Conservation (phyloP, 53 echinoderm and acorn worm species). For the Paracentrotus lividus region DNA sequence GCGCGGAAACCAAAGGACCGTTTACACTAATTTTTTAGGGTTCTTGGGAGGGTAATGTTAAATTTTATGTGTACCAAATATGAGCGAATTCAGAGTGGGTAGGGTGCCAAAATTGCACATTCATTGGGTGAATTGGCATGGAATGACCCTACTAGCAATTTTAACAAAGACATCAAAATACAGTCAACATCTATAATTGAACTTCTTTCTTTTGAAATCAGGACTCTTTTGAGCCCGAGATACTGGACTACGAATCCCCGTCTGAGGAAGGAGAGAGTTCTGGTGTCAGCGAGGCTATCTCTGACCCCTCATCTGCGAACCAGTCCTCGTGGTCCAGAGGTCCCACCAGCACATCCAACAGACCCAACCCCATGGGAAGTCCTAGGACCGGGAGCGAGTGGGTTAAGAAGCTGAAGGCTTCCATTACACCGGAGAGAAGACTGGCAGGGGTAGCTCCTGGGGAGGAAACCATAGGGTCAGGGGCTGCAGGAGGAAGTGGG, state of each 20-base stretch:
- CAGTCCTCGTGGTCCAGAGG: slow-evolving; percentile 11
- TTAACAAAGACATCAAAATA: too few species aligned
- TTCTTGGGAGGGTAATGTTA: too few species aligned
- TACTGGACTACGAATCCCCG: slow-evolving; percentile 60
- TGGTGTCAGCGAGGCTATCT: not conserved
- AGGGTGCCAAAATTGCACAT: too few species aligned
- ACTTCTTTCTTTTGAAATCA: not conserved
- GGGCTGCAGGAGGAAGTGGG: slow-evolving; percentile 32
- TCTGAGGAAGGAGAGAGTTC: slow-evolving; percentile 23
- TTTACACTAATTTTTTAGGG: too few species aligned
- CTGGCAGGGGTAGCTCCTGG: not conserved
- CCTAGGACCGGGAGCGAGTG: slow-evolving; percentile 81
- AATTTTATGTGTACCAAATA: too few species aligned
- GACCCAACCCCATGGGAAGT: slow-evolving; percentile 41
- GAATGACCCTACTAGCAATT: too few species aligned
- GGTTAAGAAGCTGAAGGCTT: slow-evolving; percentile 72
- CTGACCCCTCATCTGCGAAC: not conserved
- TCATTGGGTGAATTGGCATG: too few species aligned
- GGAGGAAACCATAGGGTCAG: slow-evolving; percentile 34
- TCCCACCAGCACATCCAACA: not conserved
- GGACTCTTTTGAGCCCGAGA: slow-evolving; percentile 55
- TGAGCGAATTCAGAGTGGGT: too few species aligned
- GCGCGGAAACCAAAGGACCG: too few species aligned
- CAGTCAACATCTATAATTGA: not conserved
- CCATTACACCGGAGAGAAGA: slow-evolving; percentile 37